These are phyloP conservation scores for Pilophorus perplexus DNA, from an alignment of 2,888 invertebrate species.

Conservation along the genomic window DNA sequence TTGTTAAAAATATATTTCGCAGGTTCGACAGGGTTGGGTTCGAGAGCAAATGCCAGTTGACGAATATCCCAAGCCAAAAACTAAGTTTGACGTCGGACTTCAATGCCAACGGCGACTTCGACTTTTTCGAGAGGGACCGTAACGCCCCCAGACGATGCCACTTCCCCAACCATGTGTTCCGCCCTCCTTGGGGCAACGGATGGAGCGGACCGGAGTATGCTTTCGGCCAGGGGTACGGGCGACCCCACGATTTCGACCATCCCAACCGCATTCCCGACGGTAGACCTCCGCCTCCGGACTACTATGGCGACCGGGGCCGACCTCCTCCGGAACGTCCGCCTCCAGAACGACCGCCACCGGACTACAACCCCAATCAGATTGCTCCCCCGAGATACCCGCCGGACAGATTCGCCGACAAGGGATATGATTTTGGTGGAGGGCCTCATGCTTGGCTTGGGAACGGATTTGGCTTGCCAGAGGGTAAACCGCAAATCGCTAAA, in stretches of 20 bases:
- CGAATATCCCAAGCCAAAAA: conserved; percentile 67
- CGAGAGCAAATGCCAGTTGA: conserved; percentile 71
- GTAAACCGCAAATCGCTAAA: conserved; percentile 30
- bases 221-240: conserved; percentile 41
- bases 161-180: conserved; percentile 43
- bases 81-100: conserved; percentile 66
- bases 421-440: conserved; percentile 44
- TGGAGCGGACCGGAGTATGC: conserved; percentile 34
- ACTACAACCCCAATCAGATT: conserved; percentile 25
- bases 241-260: conserved; percentile 13
- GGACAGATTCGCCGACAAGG: conserved; percentile 32
- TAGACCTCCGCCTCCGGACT: conserved; percentile 23
- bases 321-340: background rate
- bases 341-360: conserved; percentile 15
- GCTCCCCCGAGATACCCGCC: conserved; percentile 32
- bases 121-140: conserved; percentile 75
- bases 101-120: conserved; percentile 68
- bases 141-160: conserved; percentile 56
- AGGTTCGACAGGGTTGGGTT: conserved; percentile 67
- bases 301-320: conserved; percentile 18
- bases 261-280: conserved; percentile 18
- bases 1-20: conserved; percentile 47
- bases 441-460: conserved; percentile 45
- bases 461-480: conserved; percentile 46
- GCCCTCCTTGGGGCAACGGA: conserved; percentile 43